Evolutionary conservation across 2,113 vertebrate species (phyloP), one percentile per base, ranked within the genome.

Genomic region (Xenopus borealis): DNA sequence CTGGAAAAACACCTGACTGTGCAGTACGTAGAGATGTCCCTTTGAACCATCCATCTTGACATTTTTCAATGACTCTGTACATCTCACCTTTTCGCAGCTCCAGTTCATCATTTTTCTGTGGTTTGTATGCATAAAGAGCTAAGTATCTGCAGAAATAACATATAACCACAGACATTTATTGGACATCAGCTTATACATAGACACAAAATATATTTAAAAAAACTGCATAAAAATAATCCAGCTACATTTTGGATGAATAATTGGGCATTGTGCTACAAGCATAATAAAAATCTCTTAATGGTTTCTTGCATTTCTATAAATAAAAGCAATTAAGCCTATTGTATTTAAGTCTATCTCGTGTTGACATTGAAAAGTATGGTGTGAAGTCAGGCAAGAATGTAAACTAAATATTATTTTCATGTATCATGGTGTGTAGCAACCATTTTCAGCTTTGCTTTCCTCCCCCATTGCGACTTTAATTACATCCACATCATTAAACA

Each of bases 11-110:
- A 0, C 97, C 97, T 0, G 95, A 97, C 72, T 92, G 90, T 0
- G 95, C 97, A 0, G 92, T 95, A 80, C 95, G 90, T 80, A 99
- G 85, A 0, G 97, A 98, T 0, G 95, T 96, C 20, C 97, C 97
- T 87, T 99, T 98, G 88, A 98, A 99, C 97, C 97, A 99, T 52
- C 97, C 97, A 0, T 99, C 97, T 81, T 97, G 97, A 81, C 97
- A 99, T 85, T 98, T 98, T 87, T 99, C 97, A 12, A 89, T 97
- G 82, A 99, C 97, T 0, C 95, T 93, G 83, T 99, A 99, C 94
- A 98, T 97, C 88, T 99, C 97, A 0, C 97, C 97, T 83, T 98
- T 99, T 78, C 94, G 90, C 58, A 99, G 90, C 81, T 99, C 97
- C 78, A 99, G 90, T 85, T 99, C 97, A 0, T 99, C 97, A 0